These are phyloP conservation scores for Netelia inedita DNA, from an alignment of 2,888 invertebrate species.

Conservation along the genomic window DNA sequence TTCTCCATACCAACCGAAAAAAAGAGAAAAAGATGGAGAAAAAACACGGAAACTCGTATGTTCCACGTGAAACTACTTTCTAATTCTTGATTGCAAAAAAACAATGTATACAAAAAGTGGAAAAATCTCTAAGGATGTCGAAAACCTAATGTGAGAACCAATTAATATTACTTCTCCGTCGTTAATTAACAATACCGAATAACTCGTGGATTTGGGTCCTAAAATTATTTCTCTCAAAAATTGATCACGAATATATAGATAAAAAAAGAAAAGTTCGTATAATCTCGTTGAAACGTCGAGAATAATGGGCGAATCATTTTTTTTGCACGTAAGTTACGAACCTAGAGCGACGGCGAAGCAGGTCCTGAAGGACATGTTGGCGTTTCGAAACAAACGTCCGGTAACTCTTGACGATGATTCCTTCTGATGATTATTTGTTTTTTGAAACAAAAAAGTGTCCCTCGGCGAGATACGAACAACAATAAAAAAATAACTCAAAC, in stretches of 20 bases:
- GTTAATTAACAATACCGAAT: too few species aligned
- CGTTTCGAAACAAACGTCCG: slow-evolving; percentile 18
- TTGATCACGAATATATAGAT: too few species aligned
- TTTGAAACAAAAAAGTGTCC: slow-evolving; percentile 15
- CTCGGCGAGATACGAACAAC: slow-evolving; percentile 26
- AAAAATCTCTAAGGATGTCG: neutral
- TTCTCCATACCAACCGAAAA: slow-evolving; percentile 1
- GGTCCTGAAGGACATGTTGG: slow-evolving; percentile 70
- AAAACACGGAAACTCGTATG: slow-evolving; percentile 37
- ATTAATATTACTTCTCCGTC: too few species aligned
- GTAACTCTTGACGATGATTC: neutral
- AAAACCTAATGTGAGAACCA: neutral
- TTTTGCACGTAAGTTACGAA: slow-evolving; percentile 63
- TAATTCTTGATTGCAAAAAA: slow-evolving; percentile 8
- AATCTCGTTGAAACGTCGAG: neutral
- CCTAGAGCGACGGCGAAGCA: slow-evolving; percentile 70
- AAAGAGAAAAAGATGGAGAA: slow-evolving; percentile 12
- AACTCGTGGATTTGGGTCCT: too few species aligned
- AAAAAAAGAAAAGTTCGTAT: too few species aligned
- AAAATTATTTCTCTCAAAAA: too few species aligned
- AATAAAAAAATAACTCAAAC: slow-evolving; percentile 34
- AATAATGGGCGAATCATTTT: slow-evolving; percentile 5
- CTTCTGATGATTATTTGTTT: too few species aligned
- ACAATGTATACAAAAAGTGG: neutral
- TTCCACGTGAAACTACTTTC: slow-evolving; percentile 42